Evolutionary conservation across 2,888 invertebrate species (phyloP).

Genomic region (Nemotelus pantherinus): DNA sequence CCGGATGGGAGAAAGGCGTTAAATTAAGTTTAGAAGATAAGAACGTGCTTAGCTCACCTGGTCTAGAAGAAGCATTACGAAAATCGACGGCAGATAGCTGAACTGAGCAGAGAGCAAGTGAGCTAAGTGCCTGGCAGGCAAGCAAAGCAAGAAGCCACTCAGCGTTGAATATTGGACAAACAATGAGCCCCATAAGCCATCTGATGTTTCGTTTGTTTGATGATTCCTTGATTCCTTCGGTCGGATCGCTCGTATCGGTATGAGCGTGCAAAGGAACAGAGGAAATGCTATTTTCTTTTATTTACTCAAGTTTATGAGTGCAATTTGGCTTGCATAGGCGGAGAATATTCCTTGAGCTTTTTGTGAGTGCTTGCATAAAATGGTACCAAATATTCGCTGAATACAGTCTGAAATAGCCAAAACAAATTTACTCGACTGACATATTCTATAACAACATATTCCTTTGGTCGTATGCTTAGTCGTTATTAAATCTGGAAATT

Average conservation of each 20-base stretch:
- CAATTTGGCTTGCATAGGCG: constrained; percentile 30
- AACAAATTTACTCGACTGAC: constrained; percentile 23
- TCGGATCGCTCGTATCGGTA: not conserved
- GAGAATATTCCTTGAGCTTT: not conserved
- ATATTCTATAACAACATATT: not conserved
- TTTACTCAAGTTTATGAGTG: constrained; percentile 20
- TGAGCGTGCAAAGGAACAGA: not conserved
- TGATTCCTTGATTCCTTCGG: not conserved
- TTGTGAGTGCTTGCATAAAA: not conserved
- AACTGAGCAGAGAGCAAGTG: not conserved
- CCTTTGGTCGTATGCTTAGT: not conserved
- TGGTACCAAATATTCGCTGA: not conserved
- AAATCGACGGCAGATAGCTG: not conserved
- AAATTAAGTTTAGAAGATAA: constrained; percentile 40
- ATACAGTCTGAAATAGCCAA: constrained; percentile 7
- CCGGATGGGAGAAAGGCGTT: constrained; percentile 8
- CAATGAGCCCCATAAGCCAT: constrained; percentile 28
- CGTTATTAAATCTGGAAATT: constrained; percentile 14
- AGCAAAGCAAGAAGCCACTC: not conserved
- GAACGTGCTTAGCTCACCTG: constrained; percentile 41
- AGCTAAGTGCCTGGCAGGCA: not conserved
- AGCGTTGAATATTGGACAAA: constrained; percentile 24
- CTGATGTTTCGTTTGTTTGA: constrained; percentile 40
- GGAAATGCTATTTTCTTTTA: constrained; percentile 19
- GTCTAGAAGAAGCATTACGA: not conserved